Evolutionary conservation across 2,113 vertebrate genomes (phyloP).

Genomic region (Passer montanus): DNA sequence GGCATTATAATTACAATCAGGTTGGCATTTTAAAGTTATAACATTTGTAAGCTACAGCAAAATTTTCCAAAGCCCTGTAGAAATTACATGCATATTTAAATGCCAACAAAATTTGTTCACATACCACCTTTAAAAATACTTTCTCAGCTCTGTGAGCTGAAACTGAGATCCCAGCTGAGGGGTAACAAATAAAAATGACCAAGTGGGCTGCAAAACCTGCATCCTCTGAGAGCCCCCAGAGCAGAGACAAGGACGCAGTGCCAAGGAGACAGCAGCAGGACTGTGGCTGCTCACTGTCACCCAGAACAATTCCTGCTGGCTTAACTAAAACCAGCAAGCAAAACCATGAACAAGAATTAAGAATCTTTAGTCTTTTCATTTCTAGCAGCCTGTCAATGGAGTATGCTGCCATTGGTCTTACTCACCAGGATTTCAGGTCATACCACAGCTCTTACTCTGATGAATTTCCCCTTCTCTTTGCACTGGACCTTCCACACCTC

Average conservation of each 20-base stretch:
- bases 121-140: neutral
- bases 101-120: neutral
- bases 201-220: neutral
- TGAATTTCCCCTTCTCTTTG: neutral
- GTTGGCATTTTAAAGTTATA: neutral
- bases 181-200: neutral
- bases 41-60: neutral
- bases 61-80: neutral
- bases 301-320: neutral
- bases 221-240: neutral
- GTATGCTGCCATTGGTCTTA: neutral
- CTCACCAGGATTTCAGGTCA: neutral
- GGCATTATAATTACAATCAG: neutral
- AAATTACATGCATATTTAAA: slow-evolving; percentile 14
- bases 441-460: neutral
- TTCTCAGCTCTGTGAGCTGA: neutral
- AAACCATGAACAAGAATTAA: neutral
- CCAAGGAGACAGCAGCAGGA: neutral
- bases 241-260: neutral
- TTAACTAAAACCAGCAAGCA: neutral
- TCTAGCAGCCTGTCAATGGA: neutral
- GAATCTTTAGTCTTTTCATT: neutral
- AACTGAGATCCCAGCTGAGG: neutral
- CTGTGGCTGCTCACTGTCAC: neutral
- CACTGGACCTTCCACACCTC: neutral